phyloP scores from a whole-genome alignment of 2,113 vertebrate species.

The Nanorana parkeri region DNA sequence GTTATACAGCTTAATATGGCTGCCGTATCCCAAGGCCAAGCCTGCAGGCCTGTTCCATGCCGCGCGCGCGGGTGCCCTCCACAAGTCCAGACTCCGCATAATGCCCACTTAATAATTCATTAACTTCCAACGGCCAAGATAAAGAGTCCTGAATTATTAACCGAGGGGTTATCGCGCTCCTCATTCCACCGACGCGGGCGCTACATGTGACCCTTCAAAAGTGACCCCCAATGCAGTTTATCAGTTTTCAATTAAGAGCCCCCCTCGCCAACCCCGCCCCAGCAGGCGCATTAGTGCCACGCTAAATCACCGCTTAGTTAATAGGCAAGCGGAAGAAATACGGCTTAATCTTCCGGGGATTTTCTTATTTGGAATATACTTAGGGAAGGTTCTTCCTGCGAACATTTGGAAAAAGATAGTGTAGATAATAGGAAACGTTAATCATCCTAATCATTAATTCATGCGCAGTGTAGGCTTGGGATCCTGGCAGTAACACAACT shows the following conservation, averaged over 20 bases:
- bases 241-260: constrained; percentile 42
- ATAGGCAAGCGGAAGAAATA: constrained; percentile 20
- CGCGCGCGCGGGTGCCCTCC: neutral
- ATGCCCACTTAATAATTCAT: constrained; percentile 44
- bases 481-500: too few relatives aligned
- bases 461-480: neutral
- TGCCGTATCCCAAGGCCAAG: neutral
- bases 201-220: constrained; percentile 2
- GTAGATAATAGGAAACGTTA: constrained; percentile 43
- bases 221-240: constrained; percentile 26
- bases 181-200: constrained; percentile 6
- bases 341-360: constrained; percentile 21
- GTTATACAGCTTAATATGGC: neutral
- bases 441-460: constrained; percentile 46
- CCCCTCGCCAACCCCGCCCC: constrained; percentile 4
- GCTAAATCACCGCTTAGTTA: constrained; percentile 33
- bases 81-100: constrained; percentile 7
- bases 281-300: neutral
- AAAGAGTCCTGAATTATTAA: constrained; percentile 51
- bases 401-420: constrained; percentile 43
- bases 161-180: neutral
- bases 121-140: constrained; percentile 42
- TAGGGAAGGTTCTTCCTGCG: neutral
- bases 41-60: too few relatives aligned
- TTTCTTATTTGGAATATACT: constrained; percentile 9